Conservation (phyloP, 2,113 vertebrate genomes). For the Chinchilla lanigera region DNA sequence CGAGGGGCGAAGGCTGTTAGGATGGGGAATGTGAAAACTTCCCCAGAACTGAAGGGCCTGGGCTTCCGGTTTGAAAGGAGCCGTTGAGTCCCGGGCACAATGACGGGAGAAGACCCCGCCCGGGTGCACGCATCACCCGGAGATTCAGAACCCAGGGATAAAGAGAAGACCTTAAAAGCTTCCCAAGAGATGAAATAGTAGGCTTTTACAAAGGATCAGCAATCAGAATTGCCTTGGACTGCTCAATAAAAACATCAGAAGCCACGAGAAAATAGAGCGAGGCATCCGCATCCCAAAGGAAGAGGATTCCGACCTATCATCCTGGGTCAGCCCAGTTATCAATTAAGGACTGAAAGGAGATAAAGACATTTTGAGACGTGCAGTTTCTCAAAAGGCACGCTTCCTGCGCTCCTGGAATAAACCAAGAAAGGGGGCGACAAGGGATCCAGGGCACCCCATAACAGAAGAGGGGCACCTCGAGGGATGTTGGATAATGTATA, state of each 20-base stretch:
- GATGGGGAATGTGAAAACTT: background rate
- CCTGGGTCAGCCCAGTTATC: slow-evolving; percentile 15
- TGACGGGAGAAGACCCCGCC: background rate
- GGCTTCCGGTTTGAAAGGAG: slow-evolving; percentile 5
- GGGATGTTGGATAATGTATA: background rate
- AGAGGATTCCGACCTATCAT: background rate
- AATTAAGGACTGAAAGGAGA: slow-evolving; percentile 16
- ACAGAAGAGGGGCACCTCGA: background rate
- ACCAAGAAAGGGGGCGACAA: background rate
- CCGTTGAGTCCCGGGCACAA: background rate
- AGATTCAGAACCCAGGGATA: slow-evolving; percentile 29
- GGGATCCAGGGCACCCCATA: background rate
- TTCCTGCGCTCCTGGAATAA: background rate
- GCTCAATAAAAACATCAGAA: slow-evolving; percentile 64
- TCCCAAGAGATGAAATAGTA: background rate
- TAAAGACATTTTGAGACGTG: slow-evolving; percentile 3
- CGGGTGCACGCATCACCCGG: background rate
- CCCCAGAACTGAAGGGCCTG: background rate
- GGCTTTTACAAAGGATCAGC: slow-evolving; percentile 11
- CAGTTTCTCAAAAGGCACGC: background rate
- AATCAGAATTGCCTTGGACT: background rate
- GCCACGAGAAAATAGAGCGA: background rate
- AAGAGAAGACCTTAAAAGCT: slow-evolving; percentile 40
- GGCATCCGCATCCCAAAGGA: background rate
- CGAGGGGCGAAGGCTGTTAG: background rate